A percentile compares a stretch with the other conserved stretches of the same genome.
Conservation (phyloP, 2,797 vertebrate genomes). For the Caiman crocodilus region DNA sequence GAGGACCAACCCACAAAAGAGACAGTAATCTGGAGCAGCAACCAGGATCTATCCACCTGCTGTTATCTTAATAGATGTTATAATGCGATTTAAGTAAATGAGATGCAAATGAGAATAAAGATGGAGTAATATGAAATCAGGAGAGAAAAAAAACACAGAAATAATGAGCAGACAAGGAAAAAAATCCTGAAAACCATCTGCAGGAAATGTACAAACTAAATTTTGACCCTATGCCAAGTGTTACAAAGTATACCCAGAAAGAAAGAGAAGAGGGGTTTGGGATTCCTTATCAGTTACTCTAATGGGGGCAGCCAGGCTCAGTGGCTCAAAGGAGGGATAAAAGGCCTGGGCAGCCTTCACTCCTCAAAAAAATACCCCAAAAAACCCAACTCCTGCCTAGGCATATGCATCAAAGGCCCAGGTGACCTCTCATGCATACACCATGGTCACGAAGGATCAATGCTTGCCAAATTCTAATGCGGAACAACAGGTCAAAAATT, state of each 20-base stretch:
- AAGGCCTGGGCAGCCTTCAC: no score
- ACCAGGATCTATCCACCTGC: background rate
- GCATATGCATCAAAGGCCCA: no score
- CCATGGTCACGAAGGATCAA: no score
- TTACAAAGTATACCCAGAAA: background rate
- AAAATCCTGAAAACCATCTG: background rate
- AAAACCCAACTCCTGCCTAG: no score
- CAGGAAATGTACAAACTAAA: background rate
- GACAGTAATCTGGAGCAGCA: background rate
- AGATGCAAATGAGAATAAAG: background rate
- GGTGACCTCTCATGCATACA: no score
- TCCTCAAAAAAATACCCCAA: no score
- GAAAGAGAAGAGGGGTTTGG: background rate
- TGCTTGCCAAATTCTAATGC: no score
- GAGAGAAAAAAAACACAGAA: background rate
- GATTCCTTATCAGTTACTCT: background rate
- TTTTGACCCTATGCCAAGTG: background rate
- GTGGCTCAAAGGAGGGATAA: no score
- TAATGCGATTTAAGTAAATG: background rate
- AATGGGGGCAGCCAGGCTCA: background rate
- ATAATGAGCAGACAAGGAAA: background rate
- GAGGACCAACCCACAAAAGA: background rate
- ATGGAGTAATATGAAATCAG: background rate
- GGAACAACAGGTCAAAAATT: no score
- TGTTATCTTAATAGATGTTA: background rate